Percentiles rank a stretch among this genome's conserved stretches.
These are phyloP conservation scores for Caenorhabditis sp. DNA, from an alignment of 2,888 invertebrate species.

Conservation along the genomic window DNA sequence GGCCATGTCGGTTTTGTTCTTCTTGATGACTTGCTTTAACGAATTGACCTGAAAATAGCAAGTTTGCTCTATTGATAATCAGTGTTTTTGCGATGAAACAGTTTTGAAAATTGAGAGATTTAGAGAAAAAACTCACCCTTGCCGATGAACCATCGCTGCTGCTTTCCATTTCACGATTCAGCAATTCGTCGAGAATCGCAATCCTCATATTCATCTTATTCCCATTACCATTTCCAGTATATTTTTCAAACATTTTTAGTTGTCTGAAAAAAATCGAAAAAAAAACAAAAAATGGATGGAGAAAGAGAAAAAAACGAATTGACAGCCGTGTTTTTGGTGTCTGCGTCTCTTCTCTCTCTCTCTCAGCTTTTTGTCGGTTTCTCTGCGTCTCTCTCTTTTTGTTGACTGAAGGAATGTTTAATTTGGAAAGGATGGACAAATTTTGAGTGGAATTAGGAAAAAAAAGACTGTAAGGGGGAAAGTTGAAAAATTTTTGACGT, in stretches of 20 bases:
- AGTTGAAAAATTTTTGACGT: too few relatives aligned
- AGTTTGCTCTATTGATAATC: neutral
- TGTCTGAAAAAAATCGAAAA: too few relatives aligned
- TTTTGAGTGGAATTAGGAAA: too few relatives aligned
- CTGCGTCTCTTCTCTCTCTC: neutral
- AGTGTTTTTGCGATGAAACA: too few relatives aligned
- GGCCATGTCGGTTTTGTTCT: constrained; percentile 64
- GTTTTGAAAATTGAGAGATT: neutral
- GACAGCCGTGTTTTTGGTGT: too few relatives aligned
- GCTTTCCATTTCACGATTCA: constrained; percentile 39
- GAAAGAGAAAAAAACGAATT: neutral
- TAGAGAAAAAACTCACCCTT: constrained; percentile 25
- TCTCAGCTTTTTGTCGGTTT: too few relatives aligned
- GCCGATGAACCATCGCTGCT: constrained; percentile 53
- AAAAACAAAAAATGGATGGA: too few relatives aligned
- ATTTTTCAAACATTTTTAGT: constrained; percentile 44
- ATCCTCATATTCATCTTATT: constrained; percentile 67
- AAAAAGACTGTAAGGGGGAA: too few relatives aligned
- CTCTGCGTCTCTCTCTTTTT: too few relatives aligned
- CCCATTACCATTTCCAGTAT: constrained; percentile 65
- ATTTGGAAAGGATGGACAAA: too few relatives aligned
- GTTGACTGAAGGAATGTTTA: too few relatives aligned
- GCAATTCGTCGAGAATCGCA: constrained; percentile 59
- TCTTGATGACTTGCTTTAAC: constrained; percentile 55
- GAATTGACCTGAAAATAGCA: constrained; percentile 52